Evolutionary conservation across 2,113 vertebrate species (phyloP), one percentile per base, ranked within the genome.

Genomic region (Caretta caretta): DNA sequence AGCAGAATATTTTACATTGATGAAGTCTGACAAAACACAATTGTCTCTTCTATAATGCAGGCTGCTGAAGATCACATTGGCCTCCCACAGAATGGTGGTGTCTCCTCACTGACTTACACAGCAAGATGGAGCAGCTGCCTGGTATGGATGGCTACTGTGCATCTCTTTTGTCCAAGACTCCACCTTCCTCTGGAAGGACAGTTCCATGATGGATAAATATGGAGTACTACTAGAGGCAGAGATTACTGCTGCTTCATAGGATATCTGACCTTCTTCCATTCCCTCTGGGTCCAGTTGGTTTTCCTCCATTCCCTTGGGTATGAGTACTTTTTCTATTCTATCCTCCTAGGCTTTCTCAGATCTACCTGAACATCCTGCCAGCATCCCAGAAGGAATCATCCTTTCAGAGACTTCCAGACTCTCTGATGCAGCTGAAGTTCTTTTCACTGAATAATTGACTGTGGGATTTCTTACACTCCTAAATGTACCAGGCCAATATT

Each of bases 141-240:
- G 95, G 94, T 93, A 97, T 96, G 95, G 96, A 97, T 75, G 79
- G 79, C 83, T 2, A 78, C 75, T 92, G n/a, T 95, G 95, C 62
- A 93, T 93, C 85, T 95, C 87, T 97, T 97, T 91, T 96, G 94
- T 97, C 97, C 92, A 94, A 94, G 92, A 95, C 89, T 87, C 46
- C 80, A 8, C 35, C 90, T 94, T 95, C 81, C 50, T 42, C 91
- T 83, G 72, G 94, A 97, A 88, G 88, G 94, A 51, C 79, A 82
- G 83, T 92, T 65, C 87, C 57, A 97, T 96, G 97, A 97, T 91
- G 42, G 69, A 81, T 97, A 82, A 97, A 90, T 17, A 8, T n/a
- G 20, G 50, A 93, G 38, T 0, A 0, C 65, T 96, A 53, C 87
- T 96, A 91, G 56, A 90, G 96, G 89, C 89, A 90, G 89, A 94